Evolutionary conservation across 2,888 invertebrate species (phyloP).

Genomic region (Merodon equestris): DNA sequence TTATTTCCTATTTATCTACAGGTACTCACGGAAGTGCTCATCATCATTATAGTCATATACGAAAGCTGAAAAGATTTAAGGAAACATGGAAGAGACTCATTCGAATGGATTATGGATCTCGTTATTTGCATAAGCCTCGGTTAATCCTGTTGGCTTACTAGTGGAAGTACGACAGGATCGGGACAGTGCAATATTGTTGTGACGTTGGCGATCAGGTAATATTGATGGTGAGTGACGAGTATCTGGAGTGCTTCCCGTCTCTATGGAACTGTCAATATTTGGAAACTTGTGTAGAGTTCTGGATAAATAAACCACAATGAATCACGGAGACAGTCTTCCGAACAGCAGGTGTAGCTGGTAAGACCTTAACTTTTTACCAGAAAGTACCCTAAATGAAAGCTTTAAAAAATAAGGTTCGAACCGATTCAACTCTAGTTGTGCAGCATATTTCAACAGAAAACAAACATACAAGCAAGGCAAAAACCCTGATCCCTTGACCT

Average conservation of each 20-base stretch:
- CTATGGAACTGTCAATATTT: conserved; percentile 28
- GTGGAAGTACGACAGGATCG: conserved; percentile 13
- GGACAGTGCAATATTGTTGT: not conserved
- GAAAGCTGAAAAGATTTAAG: not conserved
- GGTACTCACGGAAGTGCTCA: not conserved
- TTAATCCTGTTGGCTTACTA: conserved; percentile 53
- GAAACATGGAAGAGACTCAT: not conserved
- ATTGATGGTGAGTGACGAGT: too few relatives aligned
- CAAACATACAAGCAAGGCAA: too few relatives aligned
- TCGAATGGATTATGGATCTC: conserved; percentile 44
- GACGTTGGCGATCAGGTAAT: conserved; percentile 19
- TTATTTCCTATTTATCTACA: not conserved
- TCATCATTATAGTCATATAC: not conserved
- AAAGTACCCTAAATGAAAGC: too few relatives aligned
- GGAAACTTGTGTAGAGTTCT: conserved; percentile 12
- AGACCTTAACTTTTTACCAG: too few relatives aligned
- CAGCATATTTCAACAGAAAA: too few relatives aligned
- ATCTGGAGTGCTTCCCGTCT: not conserved
- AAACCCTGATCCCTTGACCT: too few relatives aligned
- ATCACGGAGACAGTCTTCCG: too few relatives aligned
- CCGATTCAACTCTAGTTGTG: too few relatives aligned
- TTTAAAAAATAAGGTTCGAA: too few relatives aligned
- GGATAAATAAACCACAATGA: conserved; percentile 20
- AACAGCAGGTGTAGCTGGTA: too few relatives aligned
- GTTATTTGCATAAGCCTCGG: conserved; percentile 52